Base-by-base conservation (phyloP, 1,140 invertebrate genomes). In the Alviniconcha marisindica region DNA sequence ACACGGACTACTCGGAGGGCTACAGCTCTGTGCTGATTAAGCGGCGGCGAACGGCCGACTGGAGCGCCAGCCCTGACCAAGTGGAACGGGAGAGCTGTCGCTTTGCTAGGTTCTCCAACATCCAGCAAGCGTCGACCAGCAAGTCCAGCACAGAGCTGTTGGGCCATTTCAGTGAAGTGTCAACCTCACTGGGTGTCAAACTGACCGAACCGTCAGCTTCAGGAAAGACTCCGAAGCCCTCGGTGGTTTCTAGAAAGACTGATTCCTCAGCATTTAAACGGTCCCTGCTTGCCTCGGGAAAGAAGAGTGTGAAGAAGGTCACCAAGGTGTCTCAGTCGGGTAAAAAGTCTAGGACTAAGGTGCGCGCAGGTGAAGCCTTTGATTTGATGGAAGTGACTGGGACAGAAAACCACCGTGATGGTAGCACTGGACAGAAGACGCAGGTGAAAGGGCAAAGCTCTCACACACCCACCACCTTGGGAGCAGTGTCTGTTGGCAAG, bases 31-130 rank as follows among this genome's bases (percentile, higher is more conserved):
- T 80, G 31, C 38, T 80, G 21, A 40, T 80, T 60, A 80, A 80
- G 54, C 78, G 78, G 15, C 33, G 78, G 40, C 33, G 42, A 36
- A 33, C 60, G 14, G 78, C 60, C 18, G 78, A 80, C 56, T 80
- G 78, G 78, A 76, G 73, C 28, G n/a, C 28, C 24, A 24, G 33
- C 2, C 36, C 14, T 71, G 36, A 71, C 69, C 33, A 71, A 40
- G 18, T 14, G 28, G 28, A 33, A 38, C 36, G 36, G 36, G 69
- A 71, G 1, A 24, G 33, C n/a, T n/a, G n/a, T n/a, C n/a, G n/a
- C n/a, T n/a, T n/a, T n/a, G n/a, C n/a, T n/a, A n/a, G n/a, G n/a
- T n/a, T n/a, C n/a, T n/a, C n/a, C n/a, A n/a, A n/a, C n/a, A n/a
- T n/a, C n/a, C n/a, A n/a, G n/a, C n/a, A n/a, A n/a, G n/a, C n/a